Base-by-base conservation (phyloP, 2,113 vertebrate species). In the Lagopus muta region DNA sequence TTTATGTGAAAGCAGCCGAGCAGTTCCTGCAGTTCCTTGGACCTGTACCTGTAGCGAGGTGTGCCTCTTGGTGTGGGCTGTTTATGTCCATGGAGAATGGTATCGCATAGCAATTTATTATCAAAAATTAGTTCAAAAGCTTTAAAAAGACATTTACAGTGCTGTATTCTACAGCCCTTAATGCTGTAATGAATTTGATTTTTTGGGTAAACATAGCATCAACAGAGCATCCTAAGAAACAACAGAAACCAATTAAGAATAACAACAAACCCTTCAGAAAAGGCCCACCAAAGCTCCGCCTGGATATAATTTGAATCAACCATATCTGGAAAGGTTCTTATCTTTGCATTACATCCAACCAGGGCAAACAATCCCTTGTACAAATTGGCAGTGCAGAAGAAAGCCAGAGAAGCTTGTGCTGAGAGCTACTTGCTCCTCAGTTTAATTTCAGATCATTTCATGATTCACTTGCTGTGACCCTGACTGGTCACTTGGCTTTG, bases 61-160 rank as follows among this genome's bases (percentile, higher is more conserved):
- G 60, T 1, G 4, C 14, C 20, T 40, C 66, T 36, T 2, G 0
- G 27, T 87, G 13, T 36, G 64, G 11, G 1, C 24, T 18, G 3
- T 42, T 30, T 67, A n/a, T 69, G 89, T 81, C 70, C 54, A n/a
- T 2, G 32, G 50, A 65, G 13, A 70, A 67, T 12, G 1, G 0
- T 30, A 21, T 27, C 55, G 10, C 52, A 84, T 71, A 30, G 8
- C 25, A 64, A 71, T 61, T 88, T 67, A 50, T 14, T 47, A 45
- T 50, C 15, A 5, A 43, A 86, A 93, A 70, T 57, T n/a, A 50
- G 24, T 55, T 55, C 42, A 86, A 72, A 58, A 92, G 16, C 10
- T 95, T 90, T 82, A 52, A 1, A 8, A 86, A 92, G 30, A 11
- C 45, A 60, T 2, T 21, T 38, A 78, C 12, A 36, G 4, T 12